These are phyloP conservation scores for Teleogryllus occipitalis DNA, from an alignment of 1,140 invertebrate species.

Conservation along the genomic window DNA sequence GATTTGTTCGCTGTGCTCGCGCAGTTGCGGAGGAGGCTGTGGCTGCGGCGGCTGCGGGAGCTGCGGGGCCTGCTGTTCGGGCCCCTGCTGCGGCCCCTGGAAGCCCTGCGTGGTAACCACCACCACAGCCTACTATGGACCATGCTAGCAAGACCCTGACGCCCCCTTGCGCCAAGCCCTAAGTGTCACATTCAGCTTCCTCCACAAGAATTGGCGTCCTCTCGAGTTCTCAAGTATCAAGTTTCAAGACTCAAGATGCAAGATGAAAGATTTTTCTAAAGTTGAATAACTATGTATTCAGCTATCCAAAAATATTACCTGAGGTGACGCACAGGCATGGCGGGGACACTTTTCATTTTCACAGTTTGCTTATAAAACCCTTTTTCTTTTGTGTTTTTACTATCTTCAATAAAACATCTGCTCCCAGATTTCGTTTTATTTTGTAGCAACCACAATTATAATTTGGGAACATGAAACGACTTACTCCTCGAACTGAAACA, in stretches of 20 bases:
- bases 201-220: neutral
- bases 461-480: no score
- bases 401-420: no score
- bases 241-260: slow-evolving; percentile 4
- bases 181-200: neutral
- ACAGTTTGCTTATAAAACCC: no score
- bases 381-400: no score
- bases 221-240: neutral
- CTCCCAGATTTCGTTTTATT: no score
- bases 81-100: neutral
- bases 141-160: neutral
- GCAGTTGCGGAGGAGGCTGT: neutral
- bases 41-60: neutral
- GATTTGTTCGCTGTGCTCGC: no score
- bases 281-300: neutral
- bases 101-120: neutral
- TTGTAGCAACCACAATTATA: no score
- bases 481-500: no score
- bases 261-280: neutral
- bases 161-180: no score
- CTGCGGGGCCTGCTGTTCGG: neutral
- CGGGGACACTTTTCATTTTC: slow-evolving; percentile 1
- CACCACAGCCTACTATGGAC: neutral
- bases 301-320: neutral
- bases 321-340: neutral